Evolutionary conservation across 2,888 invertebrate genomes (phyloP), one percentile per base, ranked within the genome.

Genomic region (Dusona sp.): DNA sequence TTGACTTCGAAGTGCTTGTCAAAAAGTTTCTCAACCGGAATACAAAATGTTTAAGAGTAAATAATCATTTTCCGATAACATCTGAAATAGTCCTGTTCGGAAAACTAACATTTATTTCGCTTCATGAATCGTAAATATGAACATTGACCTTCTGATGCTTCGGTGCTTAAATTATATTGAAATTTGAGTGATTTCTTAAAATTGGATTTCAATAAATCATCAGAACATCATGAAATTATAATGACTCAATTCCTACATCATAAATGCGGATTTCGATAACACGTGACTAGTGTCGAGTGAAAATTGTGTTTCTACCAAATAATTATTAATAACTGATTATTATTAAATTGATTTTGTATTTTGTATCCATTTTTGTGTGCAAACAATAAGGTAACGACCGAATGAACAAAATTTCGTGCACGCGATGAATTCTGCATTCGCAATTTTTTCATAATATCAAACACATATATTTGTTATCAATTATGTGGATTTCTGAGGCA

Each of bases 101-200:
- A n/a, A 57, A 57, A 13, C 13, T 3, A 57, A 57, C 13, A 29
- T 57, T 25, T 11, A 3, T 57, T 25, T 57, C 3, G 25, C 13
- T 13, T 25, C 13, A 29, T 25, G 1, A 29, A 57, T 13, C 57
- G 25, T 3, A 25, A 57, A 11, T 8, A 29, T 25, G 13, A 57
- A 13, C 57, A 57, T 57, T 57, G 57, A 57, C 57, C n/a, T n/a
- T 51, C 51, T n/a, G n/a, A n/a, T n/a, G 51, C 2, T 57, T 48
- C 3, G 57, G 11, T 11, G 25, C 57, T 57, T 57, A 3, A 57
- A 57, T 11, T 25, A 57, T 25, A 8, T 22, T 11, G 25, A 25
- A 25, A 57, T 57, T 57, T 13, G 11, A 8, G 57, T 57, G 11
- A 42, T 2, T 25, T 11, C 3, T 48, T 19, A 1, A 19, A 19